Evolutionary conservation across 2,797 vertebrate genomes (phyloP).

Genomic region (Ceryle rudis): DNA sequence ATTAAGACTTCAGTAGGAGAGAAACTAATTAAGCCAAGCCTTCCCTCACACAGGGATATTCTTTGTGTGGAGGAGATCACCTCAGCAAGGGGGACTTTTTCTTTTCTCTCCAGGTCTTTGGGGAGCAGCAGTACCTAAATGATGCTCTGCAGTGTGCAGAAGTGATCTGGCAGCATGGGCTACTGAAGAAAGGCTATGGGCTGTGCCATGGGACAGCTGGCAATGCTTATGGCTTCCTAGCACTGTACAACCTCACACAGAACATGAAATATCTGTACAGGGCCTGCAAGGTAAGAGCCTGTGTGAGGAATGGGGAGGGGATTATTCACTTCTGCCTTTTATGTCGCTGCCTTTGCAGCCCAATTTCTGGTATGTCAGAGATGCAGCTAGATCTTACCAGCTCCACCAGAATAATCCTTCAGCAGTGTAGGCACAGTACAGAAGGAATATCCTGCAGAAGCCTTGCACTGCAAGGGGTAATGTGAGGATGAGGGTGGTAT

Average conservation of each 20-base stretch:
- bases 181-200: constrained; percentile 95
- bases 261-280: constrained; percentile 91
- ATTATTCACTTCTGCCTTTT: neutral
- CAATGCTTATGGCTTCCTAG: constrained; percentile 92
- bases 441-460: neutral
- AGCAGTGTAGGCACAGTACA: neutral
- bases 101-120: constrained; percentile 83
- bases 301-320: neutral
- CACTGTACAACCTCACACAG: constrained; percentile 88
- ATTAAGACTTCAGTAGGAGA: neutral
- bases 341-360: neutral
- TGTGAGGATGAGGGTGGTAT: neutral
- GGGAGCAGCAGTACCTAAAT: constrained; percentile 85
- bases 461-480: neutral
- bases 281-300: constrained; percentile 89
- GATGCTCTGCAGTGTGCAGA: constrained; percentile 90
- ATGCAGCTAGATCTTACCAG: neutral
- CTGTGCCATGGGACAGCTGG: constrained; percentile 93
- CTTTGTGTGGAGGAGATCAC: neutral
- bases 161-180: constrained; percentile 88
- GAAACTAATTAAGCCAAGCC: neutral
- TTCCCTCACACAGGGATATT: neutral
- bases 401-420: neutral
- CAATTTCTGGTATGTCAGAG: neutral
- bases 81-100: neutral